Evolutionary conservation across 2,797 vertebrate species (phyloP), one percentile per base, ranked within the genome.

Genomic region (Gymnocypris eckloni): DNA sequence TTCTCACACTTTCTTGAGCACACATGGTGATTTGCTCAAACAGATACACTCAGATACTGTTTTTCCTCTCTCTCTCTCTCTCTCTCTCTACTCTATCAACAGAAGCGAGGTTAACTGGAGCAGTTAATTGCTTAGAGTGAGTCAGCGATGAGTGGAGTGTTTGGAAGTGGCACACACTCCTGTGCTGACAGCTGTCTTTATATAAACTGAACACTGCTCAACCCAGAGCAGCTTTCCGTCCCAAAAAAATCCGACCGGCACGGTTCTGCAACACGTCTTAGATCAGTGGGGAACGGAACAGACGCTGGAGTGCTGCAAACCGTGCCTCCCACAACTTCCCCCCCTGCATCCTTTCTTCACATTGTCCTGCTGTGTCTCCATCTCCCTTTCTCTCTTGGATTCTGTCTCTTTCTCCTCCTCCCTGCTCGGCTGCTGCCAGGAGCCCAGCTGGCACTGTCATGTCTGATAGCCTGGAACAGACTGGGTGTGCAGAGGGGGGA

Each of bases 381-480:
- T 66, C 73, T 70, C 86, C 56, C 16, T 71, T 73, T 72, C 48
- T 85, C 70, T 83, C 77, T 83, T 85, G 84, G 86, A 84, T 81
- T 71, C 83, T 71, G 82, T 86, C 83, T 83, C 73, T 81, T 72
- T 70, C 43, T 76, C 82, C 82, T 86, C 76, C 77, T 89, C 85
- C 28, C 69, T 86, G 72, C 84, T 45, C 61, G 59, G 86, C 92
- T 89, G 92, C 93, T 93, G 93, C 94, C 93, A 92, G 92, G 88
- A 93, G 94, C 90, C 92, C 95, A 95, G 94, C 95, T 96, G 95
- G 94, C 94, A 94, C 94, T 94, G 94, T 95, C 94, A 94, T 94
- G 95, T 95, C 94, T 95, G 93, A 95, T 95, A 94, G 94, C 92
- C 92, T 94, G 93, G 92, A 93, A 93, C 94, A 93, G 92, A 94